Conservation (phyloP, 2,797 vertebrate species). For the Euphonia xanthogaster region DNA sequence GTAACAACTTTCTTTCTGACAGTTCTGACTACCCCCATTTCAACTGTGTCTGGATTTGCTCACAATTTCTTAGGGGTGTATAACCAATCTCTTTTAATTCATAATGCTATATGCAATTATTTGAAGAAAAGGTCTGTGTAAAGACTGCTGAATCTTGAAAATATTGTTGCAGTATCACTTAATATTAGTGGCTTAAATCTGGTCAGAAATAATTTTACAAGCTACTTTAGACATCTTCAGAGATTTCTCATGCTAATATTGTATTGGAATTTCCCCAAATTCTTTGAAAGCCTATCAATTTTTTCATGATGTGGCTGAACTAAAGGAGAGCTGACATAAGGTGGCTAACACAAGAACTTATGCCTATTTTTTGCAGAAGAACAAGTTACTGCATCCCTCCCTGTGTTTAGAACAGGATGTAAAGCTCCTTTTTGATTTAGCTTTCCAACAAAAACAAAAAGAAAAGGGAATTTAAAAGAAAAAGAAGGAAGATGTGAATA, state of each 20-base stretch:
- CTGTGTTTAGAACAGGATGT: background rate
- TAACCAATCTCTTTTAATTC: background rate
- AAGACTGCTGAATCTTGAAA: background rate
- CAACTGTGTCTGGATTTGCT: background rate
- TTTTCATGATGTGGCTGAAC: background rate
- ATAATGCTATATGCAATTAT: background rate
- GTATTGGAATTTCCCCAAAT: background rate
- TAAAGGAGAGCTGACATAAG: background rate
- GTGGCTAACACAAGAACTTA: background rate
- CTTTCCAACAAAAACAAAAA: conserved; percentile 36
- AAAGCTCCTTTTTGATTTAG: conserved; percentile 29
- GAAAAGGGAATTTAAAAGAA: background rate
- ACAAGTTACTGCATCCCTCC: background rate
- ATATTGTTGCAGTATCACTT: background rate
- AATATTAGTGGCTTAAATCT: background rate
- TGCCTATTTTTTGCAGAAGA: background rate
- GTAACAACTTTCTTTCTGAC: background rate
- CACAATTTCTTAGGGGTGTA: background rate
- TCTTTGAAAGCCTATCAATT: background rate
- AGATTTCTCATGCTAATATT: background rate
- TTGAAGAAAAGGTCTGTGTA: background rate
- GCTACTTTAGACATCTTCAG: background rate
- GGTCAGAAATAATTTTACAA: background rate
- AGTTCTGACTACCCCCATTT: background rate
- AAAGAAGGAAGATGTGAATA: conserved; percentile 17